phyloP scores from a whole-genome alignment of 2,797 vertebrate genomes.

The Muraenolepis orangiensis region DNA sequence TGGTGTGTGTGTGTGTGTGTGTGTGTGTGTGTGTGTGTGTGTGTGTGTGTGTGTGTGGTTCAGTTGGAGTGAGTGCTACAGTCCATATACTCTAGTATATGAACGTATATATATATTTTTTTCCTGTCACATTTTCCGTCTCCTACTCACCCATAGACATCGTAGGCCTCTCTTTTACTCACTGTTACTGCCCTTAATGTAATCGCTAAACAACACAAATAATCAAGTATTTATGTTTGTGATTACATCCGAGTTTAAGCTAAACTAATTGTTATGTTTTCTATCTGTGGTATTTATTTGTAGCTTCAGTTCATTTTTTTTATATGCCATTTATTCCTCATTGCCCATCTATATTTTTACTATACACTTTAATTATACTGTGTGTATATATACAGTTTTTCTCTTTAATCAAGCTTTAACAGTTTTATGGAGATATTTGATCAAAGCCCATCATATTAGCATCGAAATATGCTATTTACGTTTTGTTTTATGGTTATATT shows the following conservation, averaged over 20 bases:
- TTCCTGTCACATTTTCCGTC: constrained; percentile 36
- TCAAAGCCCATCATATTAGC: constrained; percentile 53
- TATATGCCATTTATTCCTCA: constrained; percentile 32
- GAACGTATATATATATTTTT: constrained; percentile 35
- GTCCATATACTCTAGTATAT: constrained; percentile 44
- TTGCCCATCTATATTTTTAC: constrained; percentile 28
- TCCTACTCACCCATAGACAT: constrained; percentile 54
- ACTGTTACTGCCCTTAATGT: constrained; percentile 69
- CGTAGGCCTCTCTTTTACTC: constrained; percentile 63
- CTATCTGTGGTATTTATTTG: constrained; percentile 83
- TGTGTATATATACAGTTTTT: constrained; percentile 34
- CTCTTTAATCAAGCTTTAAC: constrained; percentile 59
- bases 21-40: constrained; percentile 11
- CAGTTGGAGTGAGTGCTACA: constrained; percentile 26
- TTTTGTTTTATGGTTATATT: constrained; percentile 64
- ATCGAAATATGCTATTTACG: constrained; percentile 55
- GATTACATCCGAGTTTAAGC: constrained; percentile 74
- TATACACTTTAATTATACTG: constrained; percentile 47
- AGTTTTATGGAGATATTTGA: constrained; percentile 58
- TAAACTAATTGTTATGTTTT: constrained; percentile 75
- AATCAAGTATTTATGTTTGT: constrained; percentile 82
- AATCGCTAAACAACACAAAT: constrained; percentile 72
- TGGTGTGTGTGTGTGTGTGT: constrained; percentile 17
- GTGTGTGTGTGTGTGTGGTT: constrained; percentile 8
- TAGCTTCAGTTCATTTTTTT: constrained; percentile 69